Evolutionary conservation across 2,113 vertebrate genomes (phyloP).

Genomic region (Pao palembangensis): DNA sequence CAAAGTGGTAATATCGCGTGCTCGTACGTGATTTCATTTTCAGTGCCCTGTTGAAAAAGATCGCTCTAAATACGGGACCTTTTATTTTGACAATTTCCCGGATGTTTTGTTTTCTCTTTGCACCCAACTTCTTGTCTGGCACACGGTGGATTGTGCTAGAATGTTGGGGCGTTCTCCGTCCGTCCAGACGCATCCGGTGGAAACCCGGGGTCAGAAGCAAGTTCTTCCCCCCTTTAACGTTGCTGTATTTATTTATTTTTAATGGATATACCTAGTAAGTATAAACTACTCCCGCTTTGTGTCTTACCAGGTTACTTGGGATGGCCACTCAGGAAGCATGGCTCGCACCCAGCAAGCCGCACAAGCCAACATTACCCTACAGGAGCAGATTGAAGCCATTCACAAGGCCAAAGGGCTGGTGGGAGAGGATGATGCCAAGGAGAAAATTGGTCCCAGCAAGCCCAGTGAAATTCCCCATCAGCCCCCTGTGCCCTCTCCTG

Average conservation of each 20-base stretch:
- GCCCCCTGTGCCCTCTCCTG: slow-evolving; percentile 75
- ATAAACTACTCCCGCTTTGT: background rate
- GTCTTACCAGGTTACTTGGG: slow-evolving; percentile 89
- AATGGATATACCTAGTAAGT: too few relatives aligned
- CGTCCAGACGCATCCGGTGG: too few relatives aligned
- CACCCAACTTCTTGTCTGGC: too few relatives aligned
- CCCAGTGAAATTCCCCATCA: slow-evolving; percentile 85
- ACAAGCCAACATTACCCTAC: slow-evolving; percentile 98
- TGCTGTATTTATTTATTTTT: background rate
- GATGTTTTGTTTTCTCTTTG: too few relatives aligned
- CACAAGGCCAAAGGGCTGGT: slow-evolving; percentile 98
- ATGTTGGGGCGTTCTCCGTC: too few relatives aligned
- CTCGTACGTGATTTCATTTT: too few relatives aligned
- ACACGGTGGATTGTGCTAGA: too few relatives aligned
- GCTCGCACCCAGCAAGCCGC: slow-evolving; percentile 97
- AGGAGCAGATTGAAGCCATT: slow-evolving; percentile 99
- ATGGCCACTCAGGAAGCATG: slow-evolving; percentile 98
- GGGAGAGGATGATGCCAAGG: slow-evolving; percentile 93
- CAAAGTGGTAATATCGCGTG: too few relatives aligned
- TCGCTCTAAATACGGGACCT: too few relatives aligned
- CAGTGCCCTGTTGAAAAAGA: too few relatives aligned
- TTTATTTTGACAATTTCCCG: too few relatives aligned
- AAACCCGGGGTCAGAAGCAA: background rate
- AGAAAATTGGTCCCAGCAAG: slow-evolving; percentile 98
- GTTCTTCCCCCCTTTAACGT: too few relatives aligned